Base-by-base conservation (phyloP, 2,113 vertebrate genomes). In the Ciconia stormi region DNA sequence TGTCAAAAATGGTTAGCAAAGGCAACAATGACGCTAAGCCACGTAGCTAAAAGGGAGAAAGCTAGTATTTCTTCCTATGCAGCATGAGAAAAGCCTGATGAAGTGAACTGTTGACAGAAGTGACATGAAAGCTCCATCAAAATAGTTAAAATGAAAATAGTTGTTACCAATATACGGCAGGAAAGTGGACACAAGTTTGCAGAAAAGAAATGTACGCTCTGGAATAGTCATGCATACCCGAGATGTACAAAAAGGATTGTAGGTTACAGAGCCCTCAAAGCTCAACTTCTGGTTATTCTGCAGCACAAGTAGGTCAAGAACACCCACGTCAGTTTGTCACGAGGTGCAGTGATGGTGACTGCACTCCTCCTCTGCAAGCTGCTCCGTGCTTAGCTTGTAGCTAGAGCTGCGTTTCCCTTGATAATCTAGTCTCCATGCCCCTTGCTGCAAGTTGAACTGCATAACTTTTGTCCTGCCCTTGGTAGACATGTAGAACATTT, bases 301-400 rank as follows among this genome's bases (percentile, higher is more conserved):
- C 80, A 87, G 80, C 80, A 62, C 46, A 62, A 78, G 27, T 20
- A 81, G 71, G 76, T 71, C 83, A 71, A 82, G 86, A 83, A 55
- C 89, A 92, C 38, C 80, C 77, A 50, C 6, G 0, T 3, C 59
- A 82, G 63, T 42, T 69, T 17, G 27, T 20, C 6, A 7, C 8
- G 8, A 87, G 76, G 81, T 17, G 44, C 82, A 63, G 61, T 2
- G 53, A 9, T 2, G n/a, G 59, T 20, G 42, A 80, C 58, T 44
- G 25, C 40, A 36, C 40, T 70, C 40, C 58, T 86, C 42, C 72
- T 67, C 66, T 47, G 16, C 34, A n/a, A 36, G 38, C 46, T 66
- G 71, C 80, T 70, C 55, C 2, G 0, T 17, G 26, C 44, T 79
- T 23, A n/a, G 30, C 61, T 59, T 13, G 23, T 6, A 40, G n/a